These are phyloP conservation scores for Sinopyrophorus schimmeli DNA, from an alignment of 2,888 invertebrate species.

Conservation along the genomic window DNA sequence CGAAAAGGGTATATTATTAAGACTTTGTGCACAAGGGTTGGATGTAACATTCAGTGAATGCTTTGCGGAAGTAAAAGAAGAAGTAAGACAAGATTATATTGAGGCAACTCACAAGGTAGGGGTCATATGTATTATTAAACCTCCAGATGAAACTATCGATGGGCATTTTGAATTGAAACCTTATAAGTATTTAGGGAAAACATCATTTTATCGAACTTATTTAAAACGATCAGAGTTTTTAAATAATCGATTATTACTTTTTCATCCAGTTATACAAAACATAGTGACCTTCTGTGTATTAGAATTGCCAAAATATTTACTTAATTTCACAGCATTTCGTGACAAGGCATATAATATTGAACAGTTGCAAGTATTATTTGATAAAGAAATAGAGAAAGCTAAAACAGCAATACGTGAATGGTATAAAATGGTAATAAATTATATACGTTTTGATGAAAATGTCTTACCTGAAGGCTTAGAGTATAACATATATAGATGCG, in stretches of 20 bases:
- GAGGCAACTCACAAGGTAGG: slow-evolving; percentile 65
- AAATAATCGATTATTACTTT: slow-evolving; percentile 61
- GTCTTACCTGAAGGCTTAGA: neutral
- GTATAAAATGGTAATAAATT: slow-evolving; percentile 35
- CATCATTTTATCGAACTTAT: slow-evolving; percentile 63
- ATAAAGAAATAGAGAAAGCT: slow-evolving; percentile 37
- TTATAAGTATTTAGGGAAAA: slow-evolving; percentile 66
- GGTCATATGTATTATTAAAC: slow-evolving; percentile 65
- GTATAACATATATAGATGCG: slow-evolving; percentile 14
- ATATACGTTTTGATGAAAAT: slow-evolving; percentile 18
- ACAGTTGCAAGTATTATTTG: slow-evolving; percentile 40
- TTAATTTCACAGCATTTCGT: slow-evolving; percentile 53
- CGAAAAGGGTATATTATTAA: slow-evolving; percentile 63
- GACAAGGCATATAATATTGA: slow-evolving; percentile 39
- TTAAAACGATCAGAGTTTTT: slow-evolving; percentile 61
- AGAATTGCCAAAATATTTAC: slow-evolving; percentile 60
- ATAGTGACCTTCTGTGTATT: slow-evolving; percentile 60
- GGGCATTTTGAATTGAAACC: slow-evolving; percentile 55
- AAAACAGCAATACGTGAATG: slow-evolving; percentile 39
- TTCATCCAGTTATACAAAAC: slow-evolving; percentile 66
- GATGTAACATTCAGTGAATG: slow-evolving; percentile 61
- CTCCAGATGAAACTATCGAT: slow-evolving; percentile 60
- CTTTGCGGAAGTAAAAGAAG: slow-evolving; percentile 59
- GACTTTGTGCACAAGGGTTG: slow-evolving; percentile 61
- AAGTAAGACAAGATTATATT: slow-evolving; percentile 64